A percentile compares a stretch with the other conserved stretches of the same genome.
These are phyloP conservation scores for Siderastrea radians DNA, from an alignment of 92 coral and sea anemone genomes.

Conservation along the genomic window DNA sequence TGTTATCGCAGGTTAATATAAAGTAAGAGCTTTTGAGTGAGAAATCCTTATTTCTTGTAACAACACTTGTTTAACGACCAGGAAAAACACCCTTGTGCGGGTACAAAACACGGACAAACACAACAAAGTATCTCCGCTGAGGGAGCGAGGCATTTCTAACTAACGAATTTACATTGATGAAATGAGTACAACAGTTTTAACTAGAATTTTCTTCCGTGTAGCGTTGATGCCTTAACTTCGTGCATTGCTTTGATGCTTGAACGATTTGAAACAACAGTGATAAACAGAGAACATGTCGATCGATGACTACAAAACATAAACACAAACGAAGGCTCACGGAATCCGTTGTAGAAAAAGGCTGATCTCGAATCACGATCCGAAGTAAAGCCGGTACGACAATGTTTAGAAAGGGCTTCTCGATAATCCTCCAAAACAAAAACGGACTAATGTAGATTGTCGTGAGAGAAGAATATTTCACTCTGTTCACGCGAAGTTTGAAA, in stretches of 20 bases:
- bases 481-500: slow-evolving; percentile 43
- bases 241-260: slow-evolving; percentile 9
- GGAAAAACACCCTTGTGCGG: slow-evolving; percentile 10
- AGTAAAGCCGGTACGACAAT: slow-evolving; percentile 6
- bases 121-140: background rate
- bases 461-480: slow-evolving; percentile 1
- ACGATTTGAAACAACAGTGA: slow-evolving; percentile 23
- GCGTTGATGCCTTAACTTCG: background rate
- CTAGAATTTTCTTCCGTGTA: background rate
- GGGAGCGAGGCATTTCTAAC: background rate
- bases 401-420: slow-evolving; percentile 17
- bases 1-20: slow-evolving; percentile 23
- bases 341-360: background rate
- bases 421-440: slow-evolving; percentile 30
- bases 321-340: slow-evolving; percentile 15
- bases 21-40: background rate
- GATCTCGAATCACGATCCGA: background rate
- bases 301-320: slow-evolving; percentile 7
- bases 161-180: background rate
- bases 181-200: background rate
- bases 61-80: slow-evolving; percentile 24
- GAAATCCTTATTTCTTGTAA: slow-evolving; percentile 8
- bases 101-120: background rate
- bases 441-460: slow-evolving; percentile 21
- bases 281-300: background rate